Conservation (phyloP, 1,140 invertebrate species). For the Asobara japonica region DNA sequence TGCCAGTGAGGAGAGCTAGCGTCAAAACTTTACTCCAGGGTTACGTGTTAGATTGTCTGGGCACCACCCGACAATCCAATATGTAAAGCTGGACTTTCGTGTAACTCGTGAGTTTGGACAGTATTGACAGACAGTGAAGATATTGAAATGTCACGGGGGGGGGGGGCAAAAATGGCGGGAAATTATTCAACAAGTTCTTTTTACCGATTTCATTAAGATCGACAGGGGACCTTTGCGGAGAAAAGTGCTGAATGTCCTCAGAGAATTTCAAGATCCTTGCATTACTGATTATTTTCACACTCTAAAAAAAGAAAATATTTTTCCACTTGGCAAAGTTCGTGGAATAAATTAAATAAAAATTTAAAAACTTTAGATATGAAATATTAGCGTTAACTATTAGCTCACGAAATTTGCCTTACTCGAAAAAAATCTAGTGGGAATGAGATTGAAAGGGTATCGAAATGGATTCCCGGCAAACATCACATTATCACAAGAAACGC, state of each 20-base stretch:
- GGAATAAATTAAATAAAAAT: background rate
- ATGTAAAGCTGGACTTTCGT: conserved; percentile 11
- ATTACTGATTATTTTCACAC: background rate
- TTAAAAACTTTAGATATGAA: background rate
- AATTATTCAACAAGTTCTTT: background rate
- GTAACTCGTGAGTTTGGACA: background rate
- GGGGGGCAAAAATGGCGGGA: background rate
- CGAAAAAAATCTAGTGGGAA: background rate
- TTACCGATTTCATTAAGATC: background rate
- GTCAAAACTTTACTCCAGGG: background rate
- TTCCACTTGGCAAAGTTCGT: background rate
- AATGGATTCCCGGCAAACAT: background rate
- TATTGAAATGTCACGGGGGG: background rate
- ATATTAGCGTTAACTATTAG: background rate
- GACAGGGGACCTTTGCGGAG: background rate
- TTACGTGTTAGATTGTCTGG: conserved; percentile 17
- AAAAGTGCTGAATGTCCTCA: background rate
- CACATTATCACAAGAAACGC: background rate
- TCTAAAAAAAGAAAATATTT: too few species aligned
- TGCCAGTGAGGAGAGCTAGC: background rate
- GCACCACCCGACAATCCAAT: background rate
- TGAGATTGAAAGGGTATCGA: background rate
- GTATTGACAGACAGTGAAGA: background rate
- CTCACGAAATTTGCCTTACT: background rate
- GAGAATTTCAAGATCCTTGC: background rate